phyloP scores from a whole-genome alignment of 2,797 vertebrate genomes.

The Sardinella longiceps region DNA sequence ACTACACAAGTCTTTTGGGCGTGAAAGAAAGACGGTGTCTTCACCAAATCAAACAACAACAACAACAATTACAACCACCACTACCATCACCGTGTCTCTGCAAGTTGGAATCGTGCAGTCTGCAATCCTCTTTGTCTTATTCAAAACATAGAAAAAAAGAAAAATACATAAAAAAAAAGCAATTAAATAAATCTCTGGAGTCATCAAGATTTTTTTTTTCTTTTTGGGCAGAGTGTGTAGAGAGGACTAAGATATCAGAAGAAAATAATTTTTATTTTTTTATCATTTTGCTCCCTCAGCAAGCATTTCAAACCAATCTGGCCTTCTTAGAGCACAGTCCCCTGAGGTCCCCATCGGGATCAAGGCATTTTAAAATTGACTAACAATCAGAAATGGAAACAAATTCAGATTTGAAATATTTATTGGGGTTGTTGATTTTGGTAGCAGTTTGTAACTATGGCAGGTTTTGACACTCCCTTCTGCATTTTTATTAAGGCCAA shows the following conservation, averaged over 20 bases:
- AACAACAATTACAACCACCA: constrained; percentile 32
- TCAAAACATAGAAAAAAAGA: not conserved
- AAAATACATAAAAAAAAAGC: not conserved
- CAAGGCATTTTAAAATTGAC: constrained; percentile 4
- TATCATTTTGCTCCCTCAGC: constrained; percentile 16
- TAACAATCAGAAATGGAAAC: constrained; percentile 22
- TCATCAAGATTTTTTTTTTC: not conserved
- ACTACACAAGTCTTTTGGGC: constrained; percentile 47
- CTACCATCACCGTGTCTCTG: not conserved
- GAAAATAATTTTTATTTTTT: not conserved
- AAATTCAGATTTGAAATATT: constrained; percentile 33
- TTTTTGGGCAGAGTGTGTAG: not conserved
- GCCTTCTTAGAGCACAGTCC: constrained; percentile 36
- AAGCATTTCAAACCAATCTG: constrained; percentile 17
- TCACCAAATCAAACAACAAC: constrained; percentile 38
- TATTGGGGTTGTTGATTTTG: constrained; percentile 40
- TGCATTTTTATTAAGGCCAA: not conserved
- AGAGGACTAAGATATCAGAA: not conserved
- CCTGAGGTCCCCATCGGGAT: constrained; percentile 14
- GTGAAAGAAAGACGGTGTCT: constrained; percentile 46
- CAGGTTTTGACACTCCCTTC: constrained; percentile 18
- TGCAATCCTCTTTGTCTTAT: constrained; percentile 28
- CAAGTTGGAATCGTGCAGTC: constrained; percentile 37
- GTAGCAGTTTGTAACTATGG: not conserved
- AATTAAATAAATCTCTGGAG: constrained; percentile 12